These are phyloP conservation scores for Pachliopta kotzebuea DNA, from an alignment of 2,888 invertebrate species.

Conservation along the genomic window DNA sequence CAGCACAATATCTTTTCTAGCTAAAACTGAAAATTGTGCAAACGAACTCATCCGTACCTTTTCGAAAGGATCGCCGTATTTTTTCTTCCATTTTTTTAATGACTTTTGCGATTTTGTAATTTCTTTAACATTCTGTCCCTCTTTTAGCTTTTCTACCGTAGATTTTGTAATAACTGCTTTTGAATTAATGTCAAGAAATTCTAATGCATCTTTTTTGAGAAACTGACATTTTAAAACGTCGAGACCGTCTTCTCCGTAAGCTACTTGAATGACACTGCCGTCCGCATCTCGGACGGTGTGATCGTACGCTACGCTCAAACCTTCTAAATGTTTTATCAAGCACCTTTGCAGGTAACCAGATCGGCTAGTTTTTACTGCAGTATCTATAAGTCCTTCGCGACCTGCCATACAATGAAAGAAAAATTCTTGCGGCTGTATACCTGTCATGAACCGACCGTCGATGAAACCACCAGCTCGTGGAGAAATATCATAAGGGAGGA, in stretches of 20 bases:
- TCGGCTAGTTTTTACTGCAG: constrained; percentile 99
- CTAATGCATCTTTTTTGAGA: constrained; percentile 86
- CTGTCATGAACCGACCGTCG: constrained; percentile 97
- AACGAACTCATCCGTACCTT: constrained; percentile 80
- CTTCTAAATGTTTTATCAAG: constrained; percentile 98
- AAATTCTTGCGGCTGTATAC: constrained; percentile 98
- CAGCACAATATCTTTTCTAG: constrained; percentile 68
- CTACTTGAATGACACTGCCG: constrained; percentile 94
- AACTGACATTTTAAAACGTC: constrained; percentile 94
- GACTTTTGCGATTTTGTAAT: constrained; percentile 81
- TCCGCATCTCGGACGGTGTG: constrained; percentile 97
- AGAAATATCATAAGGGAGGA: constrained; percentile 91
- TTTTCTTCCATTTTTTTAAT: constrained; percentile 82
- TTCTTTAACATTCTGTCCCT: constrained; percentile 69
- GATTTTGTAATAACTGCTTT: constrained; percentile 82
- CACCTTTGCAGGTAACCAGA: constrained; percentile 99
- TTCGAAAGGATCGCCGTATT: constrained; percentile 64
- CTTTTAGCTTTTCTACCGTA: constrained; percentile 80
- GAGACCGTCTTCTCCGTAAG: constrained; percentile 96
- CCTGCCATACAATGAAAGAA: constrained; percentile 99
- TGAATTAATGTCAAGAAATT: constrained; percentile 91
- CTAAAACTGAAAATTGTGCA: constrained; percentile 78
- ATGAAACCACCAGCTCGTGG: constrained; percentile 98
- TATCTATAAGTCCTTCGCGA: constrained; percentile 99
- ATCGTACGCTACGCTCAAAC: constrained; percentile 95